These are phyloP conservation scores for Nycticebus coucang DNA, from an alignment of 2,113 vertebrate genomes.

Conservation along the genomic window DNA sequence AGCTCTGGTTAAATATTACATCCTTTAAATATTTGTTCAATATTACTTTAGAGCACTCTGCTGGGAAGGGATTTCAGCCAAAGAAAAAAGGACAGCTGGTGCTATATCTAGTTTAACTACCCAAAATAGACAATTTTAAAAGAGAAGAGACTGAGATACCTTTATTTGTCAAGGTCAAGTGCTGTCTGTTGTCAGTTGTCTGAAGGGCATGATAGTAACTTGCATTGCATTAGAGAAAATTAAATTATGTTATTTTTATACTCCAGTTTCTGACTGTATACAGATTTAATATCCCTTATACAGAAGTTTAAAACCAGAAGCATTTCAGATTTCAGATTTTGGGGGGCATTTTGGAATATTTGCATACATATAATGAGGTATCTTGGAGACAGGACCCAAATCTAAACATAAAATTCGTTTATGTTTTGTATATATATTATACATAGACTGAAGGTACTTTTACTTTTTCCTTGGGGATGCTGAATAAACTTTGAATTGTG, in stretches of 20 bases:
- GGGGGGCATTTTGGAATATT: background rate
- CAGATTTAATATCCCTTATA: background rate
- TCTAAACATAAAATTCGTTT: background rate
- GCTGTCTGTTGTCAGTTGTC: background rate
- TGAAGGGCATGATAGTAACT: background rate
- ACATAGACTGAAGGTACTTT: background rate
- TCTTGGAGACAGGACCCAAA: background rate
- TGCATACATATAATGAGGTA: background rate
- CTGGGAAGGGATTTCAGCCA: background rate
- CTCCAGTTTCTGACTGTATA: background rate
- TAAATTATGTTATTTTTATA: background rate
- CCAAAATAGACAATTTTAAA: background rate
- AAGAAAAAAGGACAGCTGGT: conserved; percentile 51
- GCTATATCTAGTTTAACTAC: background rate
- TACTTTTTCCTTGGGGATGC: background rate
- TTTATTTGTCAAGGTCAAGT: conserved; percentile 44
- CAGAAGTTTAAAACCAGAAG: background rate
- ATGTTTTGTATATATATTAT: background rate
- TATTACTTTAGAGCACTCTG: conserved; percentile 35
- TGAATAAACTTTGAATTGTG: background rate
- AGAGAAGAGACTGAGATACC: background rate
- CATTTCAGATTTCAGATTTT: background rate
- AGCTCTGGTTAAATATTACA: background rate
- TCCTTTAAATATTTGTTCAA: conserved; percentile 36
- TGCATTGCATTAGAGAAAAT: background rate